Conservation (phyloP, 2,888 invertebrate species). For the Marronus borbonicus region DNA sequence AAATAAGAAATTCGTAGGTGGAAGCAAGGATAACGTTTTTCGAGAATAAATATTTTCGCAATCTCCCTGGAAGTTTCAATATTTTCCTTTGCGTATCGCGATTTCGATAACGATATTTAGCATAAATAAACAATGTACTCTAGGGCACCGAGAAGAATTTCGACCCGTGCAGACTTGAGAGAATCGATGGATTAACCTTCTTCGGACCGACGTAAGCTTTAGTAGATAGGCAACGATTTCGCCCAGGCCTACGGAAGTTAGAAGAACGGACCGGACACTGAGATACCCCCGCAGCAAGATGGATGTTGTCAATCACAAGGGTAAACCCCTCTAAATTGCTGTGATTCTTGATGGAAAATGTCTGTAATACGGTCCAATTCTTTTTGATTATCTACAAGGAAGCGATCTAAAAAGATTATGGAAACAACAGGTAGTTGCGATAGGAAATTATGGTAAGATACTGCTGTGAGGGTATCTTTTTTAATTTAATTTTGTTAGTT, state of each 20-base stretch:
- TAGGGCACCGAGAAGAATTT: background rate
- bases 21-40: background rate
- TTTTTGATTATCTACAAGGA: background rate
- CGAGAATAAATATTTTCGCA: slow-evolving; percentile 21
- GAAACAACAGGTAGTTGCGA: background rate
- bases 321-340: slow-evolving; percentile 28
- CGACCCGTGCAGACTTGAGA: background rate
- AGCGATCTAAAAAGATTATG: background rate
- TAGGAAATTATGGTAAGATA: no score
- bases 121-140: no score
- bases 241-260: background rate
- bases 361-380: background rate
- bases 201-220: slow-evolving; percentile 12
- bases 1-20: background rate
- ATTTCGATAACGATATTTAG: background rate
- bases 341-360: slow-evolving; percentile 21
- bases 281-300: slow-evolving; percentile 23
- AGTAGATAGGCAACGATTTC: slow-evolving; percentile 31
- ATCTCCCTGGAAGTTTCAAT: background rate
- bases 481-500: no score
- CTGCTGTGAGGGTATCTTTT: no score
- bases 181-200: slow-evolving; percentile 34
- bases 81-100: background rate
- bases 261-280: slow-evolving; percentile 1
- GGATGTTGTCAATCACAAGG: slow-evolving; percentile 43